phyloP scores from a whole-genome alignment of 2,888 invertebrate species.

The Dione juno region DNA sequence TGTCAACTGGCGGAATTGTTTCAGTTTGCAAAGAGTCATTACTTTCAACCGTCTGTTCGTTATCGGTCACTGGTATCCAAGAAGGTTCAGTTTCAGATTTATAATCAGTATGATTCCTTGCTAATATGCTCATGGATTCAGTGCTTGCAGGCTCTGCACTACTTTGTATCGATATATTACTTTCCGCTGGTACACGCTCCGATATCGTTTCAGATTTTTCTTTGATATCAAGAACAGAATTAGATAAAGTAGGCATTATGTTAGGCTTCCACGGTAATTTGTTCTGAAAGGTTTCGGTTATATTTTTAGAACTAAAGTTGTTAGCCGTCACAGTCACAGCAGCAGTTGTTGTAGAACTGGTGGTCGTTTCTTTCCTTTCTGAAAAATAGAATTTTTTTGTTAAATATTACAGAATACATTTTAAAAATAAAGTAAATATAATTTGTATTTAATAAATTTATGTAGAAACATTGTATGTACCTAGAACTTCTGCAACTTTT shows the following conservation, averaged over 20 bases:
- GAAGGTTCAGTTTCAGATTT: constrained; percentile 51
- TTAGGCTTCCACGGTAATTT: constrained; percentile 64
- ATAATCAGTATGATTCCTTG: constrained; percentile 28
- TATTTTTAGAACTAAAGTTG: constrained; percentile 64
- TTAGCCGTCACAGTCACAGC: constrained; percentile 55
- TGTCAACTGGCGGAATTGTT: constrained; percentile 65
- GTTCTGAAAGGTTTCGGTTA: constrained; percentile 65
- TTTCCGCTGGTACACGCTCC: constrained; percentile 67
- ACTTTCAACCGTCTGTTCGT: constrained; percentile 54
- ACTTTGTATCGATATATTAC: constrained; percentile 64
- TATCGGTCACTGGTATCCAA: constrained; percentile 60
- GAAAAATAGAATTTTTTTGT: constrained; percentile 10
- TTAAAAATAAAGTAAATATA: background rate
- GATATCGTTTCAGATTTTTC: constrained; percentile 59
- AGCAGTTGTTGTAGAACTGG: constrained; percentile 54
- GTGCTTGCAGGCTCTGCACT: constrained; percentile 57
- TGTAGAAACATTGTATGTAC: constrained; percentile 50
- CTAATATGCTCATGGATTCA: constrained; percentile 47
- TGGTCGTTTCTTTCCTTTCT: constrained; percentile 65
- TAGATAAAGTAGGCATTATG: constrained; percentile 52
- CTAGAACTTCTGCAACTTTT: constrained; percentile 70
- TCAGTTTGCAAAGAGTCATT: constrained; percentile 52
- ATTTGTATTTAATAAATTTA: no score
- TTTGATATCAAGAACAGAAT: constrained; percentile 49
- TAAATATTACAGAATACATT: background rate